Percentiles rank a stretch among this genome's conserved stretches.
Evolutionary conservation across 2,888 invertebrate genomes (phyloP).

Genomic region (Synergus itoensis): DNA sequence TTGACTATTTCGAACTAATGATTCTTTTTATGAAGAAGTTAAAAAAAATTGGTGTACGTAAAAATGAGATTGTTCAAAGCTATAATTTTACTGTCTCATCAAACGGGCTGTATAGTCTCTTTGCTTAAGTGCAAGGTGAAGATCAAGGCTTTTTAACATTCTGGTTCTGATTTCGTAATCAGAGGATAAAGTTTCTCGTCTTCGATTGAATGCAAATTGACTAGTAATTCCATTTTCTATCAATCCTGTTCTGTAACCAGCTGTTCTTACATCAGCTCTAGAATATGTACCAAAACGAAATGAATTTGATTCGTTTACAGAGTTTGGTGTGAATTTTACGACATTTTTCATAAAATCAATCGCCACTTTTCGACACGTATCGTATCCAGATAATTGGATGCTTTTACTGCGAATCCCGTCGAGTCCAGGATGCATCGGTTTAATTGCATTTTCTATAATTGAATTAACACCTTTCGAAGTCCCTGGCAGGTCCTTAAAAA

Average conservation of each 20-base stretch:
- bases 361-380: slow-evolving; percentile 70
- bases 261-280: slow-evolving; percentile 52
- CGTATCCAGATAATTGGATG: slow-evolving; percentile 70
- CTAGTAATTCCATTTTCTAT: slow-evolving; percentile 33
- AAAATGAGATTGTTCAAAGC: not conserved
- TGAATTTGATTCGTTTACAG: slow-evolving; percentile 43
- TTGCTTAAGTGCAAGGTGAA: slow-evolving; percentile 72
- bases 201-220: slow-evolving; percentile 39
- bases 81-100: slow-evolving; percentile 65
- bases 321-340: slow-evolving; percentile 56
- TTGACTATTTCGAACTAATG: not conserved
- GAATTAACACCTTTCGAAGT: slow-evolving; percentile 61
- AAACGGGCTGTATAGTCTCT: slow-evolving; percentile 71
- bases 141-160: slow-evolving; percentile 71
- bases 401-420: slow-evolving; percentile 65
- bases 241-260: slow-evolving; percentile 51
- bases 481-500: slow-evolving; percentile 72
- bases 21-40: not conserved
- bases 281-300: slow-evolving; percentile 54
- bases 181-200: slow-evolving; percentile 43
- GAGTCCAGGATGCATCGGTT: slow-evolving; percentile 58
- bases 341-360: slow-evolving; percentile 69
- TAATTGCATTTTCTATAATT: slow-evolving; percentile 64
- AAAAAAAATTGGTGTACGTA: not conserved
- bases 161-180: slow-evolving; percentile 67